Percentiles rank a stretch among this genome's conserved stretches.
These are phyloP conservation scores for Pygmarrhopalites habei DNA, from an alignment of 1,140 invertebrate species.

Conservation along the genomic window DNA sequence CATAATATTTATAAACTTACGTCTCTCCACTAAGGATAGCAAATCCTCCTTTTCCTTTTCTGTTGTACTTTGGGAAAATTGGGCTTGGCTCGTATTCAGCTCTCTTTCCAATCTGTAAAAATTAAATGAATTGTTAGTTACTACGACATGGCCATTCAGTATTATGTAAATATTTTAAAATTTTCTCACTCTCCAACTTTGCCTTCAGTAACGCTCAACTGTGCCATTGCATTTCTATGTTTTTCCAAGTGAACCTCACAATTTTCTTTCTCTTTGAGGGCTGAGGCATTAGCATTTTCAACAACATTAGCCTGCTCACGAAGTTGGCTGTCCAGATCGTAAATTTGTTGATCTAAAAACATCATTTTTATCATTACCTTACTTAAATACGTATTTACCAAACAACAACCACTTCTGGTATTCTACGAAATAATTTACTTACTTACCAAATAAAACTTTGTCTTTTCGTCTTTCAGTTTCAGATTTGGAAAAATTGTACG, in stretches of 20 bases:
- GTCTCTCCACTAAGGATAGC: slow-evolving; percentile 58
- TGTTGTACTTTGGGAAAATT: slow-evolving; percentile 8
- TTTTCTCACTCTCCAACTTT: neutral
- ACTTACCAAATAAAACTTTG: slow-evolving; percentile 4
- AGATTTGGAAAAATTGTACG: neutral
- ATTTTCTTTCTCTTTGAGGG: neutral
- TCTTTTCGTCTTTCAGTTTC: slow-evolving; percentile 1
- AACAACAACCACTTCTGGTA: neutral
- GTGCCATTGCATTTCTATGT: neutral
- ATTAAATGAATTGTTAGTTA: neutral
- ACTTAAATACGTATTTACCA: neutral
- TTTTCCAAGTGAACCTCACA: neutral
- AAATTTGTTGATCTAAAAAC: slow-evolving; percentile 10
- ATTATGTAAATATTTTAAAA: neutral
- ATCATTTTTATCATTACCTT: neutral
- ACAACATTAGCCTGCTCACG: neutral
- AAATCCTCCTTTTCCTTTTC: slow-evolving; percentile 58
- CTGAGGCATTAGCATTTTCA: neutral
- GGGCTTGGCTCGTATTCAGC: slow-evolving; percentile 4
- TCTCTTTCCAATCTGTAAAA: neutral
- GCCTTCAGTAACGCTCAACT: neutral
- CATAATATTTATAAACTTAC: too few relatives aligned
- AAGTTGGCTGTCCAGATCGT: neutral
- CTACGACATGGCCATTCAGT: neutral
- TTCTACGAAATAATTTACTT: neutral